Percentiles rank a stretch among this genome's conserved stretches.
These are phyloP conservation scores for Proales similis DNA, from an alignment of 1,140 invertebrate genomes.

Conservation along the genomic window DNA sequence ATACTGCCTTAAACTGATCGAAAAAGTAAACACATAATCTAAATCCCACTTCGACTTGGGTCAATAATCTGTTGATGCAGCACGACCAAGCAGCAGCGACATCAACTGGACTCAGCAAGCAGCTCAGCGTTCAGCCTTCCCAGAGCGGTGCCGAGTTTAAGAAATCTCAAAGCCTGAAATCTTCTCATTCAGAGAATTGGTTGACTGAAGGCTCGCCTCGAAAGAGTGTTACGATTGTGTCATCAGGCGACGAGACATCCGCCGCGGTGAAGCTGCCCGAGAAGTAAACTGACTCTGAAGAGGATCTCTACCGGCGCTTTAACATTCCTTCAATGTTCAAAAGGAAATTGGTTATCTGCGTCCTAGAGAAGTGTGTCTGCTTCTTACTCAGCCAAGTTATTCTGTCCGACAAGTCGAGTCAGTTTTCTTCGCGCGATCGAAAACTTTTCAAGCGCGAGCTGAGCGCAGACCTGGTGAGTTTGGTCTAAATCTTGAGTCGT, in stretches of 20 bases:
- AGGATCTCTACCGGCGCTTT: neutral
- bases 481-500: neutral
- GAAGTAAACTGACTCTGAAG: neutral
- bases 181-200: neutral
- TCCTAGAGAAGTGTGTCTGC: slow-evolving; percentile 14
- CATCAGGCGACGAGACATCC: neutral
- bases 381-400: slow-evolving; percentile 17
- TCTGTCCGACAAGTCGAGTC: slow-evolving; percentile 1
- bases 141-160: neutral
- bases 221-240: slow-evolving; percentile 31
- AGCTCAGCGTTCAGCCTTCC: slow-evolving; percentile 1
- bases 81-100: neutral
- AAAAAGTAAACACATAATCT: neutral
- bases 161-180: slow-evolving; percentile 1
- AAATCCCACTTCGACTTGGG: neutral
- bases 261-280: slow-evolving; percentile 1
- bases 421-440: slow-evolving; percentile 12
- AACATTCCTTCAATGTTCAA: neutral
- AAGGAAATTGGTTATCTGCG: slow-evolving; percentile 10
- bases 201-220: slow-evolving; percentile 1
- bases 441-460: slow-evolving; percentile 29
- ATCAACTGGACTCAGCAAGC: neutral
- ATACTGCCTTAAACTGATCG: slow-evolving; percentile 7
- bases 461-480: slow-evolving; percentile 28
- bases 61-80: no score